These are phyloP conservation scores for Tetrax tetrax DNA, from an alignment of 2,113 vertebrate species.

Conservation along the genomic window DNA sequence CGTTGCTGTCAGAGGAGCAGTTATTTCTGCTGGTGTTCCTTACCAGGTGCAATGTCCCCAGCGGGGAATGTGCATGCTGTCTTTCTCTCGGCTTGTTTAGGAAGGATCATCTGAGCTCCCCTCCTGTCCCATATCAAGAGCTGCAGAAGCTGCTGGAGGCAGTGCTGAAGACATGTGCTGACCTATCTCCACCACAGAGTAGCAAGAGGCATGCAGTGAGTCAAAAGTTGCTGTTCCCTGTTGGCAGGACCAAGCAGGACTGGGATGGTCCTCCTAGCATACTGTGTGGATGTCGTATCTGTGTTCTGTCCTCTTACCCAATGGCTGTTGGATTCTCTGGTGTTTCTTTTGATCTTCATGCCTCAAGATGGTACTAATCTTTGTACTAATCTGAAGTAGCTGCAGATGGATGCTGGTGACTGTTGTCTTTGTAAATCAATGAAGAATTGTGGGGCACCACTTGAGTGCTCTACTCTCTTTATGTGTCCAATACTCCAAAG, in stretches of 20 bases:
- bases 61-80: neutral
- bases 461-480: neutral
- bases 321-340: neutral
- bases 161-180: constrained; percentile 78
- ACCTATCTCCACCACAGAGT: constrained; percentile 68
- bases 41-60: neutral
- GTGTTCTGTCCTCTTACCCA: neutral
- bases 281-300: neutral
- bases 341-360: neutral
- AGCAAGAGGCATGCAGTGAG: constrained; percentile 69
- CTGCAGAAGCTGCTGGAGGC: constrained; percentile 80
- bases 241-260: neutral
- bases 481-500: neutral
- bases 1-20: neutral
- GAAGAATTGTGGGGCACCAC: neutral
- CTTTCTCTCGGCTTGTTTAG: constrained; percentile 72
- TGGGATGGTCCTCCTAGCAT: neutral
- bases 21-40: neutral
- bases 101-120: constrained; percentile 84
- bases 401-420: neutral
- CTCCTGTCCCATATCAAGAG: constrained; percentile 84
- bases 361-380: neutral
- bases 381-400: neutral
- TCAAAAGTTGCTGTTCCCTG: neutral
- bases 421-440: neutral